Percentiles rank a stretch among this genome's conserved stretches.
phyloP scores from a whole-genome alignment of 1,140 invertebrate species.

The Bombus soroeensis region DNA sequence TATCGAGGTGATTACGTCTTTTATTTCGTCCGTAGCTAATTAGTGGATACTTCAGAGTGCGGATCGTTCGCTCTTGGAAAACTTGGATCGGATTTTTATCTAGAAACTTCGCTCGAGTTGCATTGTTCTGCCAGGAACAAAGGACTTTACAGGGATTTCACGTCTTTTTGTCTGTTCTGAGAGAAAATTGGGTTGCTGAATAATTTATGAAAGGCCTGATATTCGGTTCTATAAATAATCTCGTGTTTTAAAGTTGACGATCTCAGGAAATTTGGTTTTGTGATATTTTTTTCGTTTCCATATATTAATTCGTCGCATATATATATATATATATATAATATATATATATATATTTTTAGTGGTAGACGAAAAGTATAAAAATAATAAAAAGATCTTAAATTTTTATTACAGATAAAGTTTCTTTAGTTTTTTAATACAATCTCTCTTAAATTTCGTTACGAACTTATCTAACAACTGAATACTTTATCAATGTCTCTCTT shows the following conservation, averaged over 20 bases:
- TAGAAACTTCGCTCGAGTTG: background rate
- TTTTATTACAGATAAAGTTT: too few relatives aligned
- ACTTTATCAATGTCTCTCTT: background rate
- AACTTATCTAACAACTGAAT: background rate
- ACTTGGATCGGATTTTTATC: background rate
- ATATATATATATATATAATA: too few relatives aligned
- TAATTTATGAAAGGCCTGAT: background rate
- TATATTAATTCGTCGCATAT: background rate
- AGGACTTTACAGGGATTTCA: background rate
- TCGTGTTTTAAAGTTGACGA: too few relatives aligned
- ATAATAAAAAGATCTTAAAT: too few relatives aligned
- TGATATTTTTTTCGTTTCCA: background rate
- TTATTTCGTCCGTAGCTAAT: background rate
- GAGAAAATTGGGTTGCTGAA: background rate
- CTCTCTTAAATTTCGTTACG: background rate
- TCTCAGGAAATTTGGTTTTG: background rate
- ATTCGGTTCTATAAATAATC: too few relatives aligned
- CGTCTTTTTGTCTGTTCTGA: background rate
- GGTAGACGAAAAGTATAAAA: background rate
- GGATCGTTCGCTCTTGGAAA: background rate
- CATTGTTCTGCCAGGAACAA: background rate
- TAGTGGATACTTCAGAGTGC: background rate
- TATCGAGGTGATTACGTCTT: background rate
- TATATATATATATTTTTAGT: background rate
- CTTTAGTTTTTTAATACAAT: too few relatives aligned